phyloP scores from a whole-genome alignment of 1,140 invertebrate species.

The Harpegnathos saltator region DNA sequence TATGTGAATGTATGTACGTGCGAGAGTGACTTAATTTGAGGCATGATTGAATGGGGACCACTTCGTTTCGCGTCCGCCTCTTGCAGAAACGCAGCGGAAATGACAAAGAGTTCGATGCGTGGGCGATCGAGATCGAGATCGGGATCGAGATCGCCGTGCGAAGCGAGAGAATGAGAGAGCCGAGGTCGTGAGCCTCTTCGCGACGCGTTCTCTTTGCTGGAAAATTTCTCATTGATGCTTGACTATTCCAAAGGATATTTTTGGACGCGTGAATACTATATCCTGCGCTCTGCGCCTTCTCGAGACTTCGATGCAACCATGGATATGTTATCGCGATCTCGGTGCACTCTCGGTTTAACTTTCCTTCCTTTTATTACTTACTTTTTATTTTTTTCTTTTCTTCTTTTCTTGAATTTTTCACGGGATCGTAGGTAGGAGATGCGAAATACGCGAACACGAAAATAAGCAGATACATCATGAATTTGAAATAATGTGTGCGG shows the following conservation, averaged over 20 bases:
- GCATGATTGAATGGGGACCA: conserved; percentile 1
- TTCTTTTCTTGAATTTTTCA: no score
- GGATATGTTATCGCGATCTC: not conserved
- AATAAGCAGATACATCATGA: no score
- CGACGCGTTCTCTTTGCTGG: conserved; percentile 24
- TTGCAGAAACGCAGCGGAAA: not conserved
- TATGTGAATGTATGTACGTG: no score
- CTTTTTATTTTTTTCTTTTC: no score
- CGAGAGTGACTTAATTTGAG: not conserved
- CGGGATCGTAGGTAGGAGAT: no score
- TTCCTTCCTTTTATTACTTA: no score
- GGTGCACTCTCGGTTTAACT: not conserved
- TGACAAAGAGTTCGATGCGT: conserved; percentile 37
- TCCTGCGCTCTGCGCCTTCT: not conserved
- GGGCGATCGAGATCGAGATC: conserved; percentile 45
- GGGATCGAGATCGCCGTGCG: not conserved
- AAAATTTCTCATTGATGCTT: conserved; percentile 62
- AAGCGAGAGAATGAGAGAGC: not conserved
- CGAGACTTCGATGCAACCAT: conserved; percentile 41
- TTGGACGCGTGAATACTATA: conserved; percentile 33
- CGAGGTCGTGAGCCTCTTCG: conserved; percentile 52
- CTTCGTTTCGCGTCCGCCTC: not conserved
- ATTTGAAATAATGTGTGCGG: no score
- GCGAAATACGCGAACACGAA: no score
- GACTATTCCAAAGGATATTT: conserved; percentile 57